phyloP scores from a whole-genome alignment of 2,113 vertebrate genomes.

The Amblyornis subalaris region DNA sequence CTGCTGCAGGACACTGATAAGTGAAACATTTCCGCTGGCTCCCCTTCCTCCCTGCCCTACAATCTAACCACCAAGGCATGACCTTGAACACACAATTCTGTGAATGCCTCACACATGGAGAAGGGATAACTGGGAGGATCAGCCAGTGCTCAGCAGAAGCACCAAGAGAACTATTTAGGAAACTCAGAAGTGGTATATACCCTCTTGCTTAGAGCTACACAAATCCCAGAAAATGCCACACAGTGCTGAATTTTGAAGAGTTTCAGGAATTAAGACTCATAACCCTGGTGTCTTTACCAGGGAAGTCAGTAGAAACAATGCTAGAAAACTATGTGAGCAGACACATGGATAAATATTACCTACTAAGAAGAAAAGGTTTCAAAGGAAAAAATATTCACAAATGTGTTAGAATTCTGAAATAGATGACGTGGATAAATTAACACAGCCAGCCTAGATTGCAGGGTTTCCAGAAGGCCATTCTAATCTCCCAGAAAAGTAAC shows the following conservation, averaged over 20 bases:
- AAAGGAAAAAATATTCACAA: neutral
- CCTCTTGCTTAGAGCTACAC: neutral
- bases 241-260: neutral
- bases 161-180: neutral
- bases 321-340: neutral
- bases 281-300: neutral
- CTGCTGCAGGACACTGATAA: neutral
- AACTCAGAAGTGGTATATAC: neutral
- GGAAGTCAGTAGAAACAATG: neutral
- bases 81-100: neutral
- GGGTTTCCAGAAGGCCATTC: neutral
- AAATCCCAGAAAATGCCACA: neutral
- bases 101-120: neutral
- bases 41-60: neutral
- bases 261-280: neutral
- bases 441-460: neutral
- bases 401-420: rapidly evolving
- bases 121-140: neutral
- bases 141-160: neutral
- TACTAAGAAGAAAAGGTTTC: neutral
- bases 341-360: neutral
- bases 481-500: neutral
- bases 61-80: neutral
- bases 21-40: neutral
- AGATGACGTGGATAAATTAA: neutral